Percentiles rank a stretch among this genome's conserved stretches.
These are phyloP conservation scores for Bradypus variegatus DNA, from an alignment of 2,797 vertebrate genomes.

Conservation along the genomic window DNA sequence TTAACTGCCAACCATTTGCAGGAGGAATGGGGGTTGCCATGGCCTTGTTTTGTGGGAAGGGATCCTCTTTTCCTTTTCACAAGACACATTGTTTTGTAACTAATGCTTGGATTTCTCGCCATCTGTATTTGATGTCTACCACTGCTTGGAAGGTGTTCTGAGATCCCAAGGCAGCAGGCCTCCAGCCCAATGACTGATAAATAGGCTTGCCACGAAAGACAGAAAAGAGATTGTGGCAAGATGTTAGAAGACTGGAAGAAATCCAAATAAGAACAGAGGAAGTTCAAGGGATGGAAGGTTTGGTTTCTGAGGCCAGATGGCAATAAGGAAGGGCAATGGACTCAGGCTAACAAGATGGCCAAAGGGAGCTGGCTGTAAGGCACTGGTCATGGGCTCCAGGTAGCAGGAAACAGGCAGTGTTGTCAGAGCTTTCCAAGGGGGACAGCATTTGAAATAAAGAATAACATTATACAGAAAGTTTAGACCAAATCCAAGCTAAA, in stretches of 20 bases:
- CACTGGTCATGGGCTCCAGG: neutral
- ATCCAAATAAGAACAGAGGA: neutral
- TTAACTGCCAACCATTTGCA: neutral
- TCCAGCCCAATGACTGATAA: neutral
- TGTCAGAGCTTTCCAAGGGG: neutral
- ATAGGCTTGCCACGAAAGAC: neutral
- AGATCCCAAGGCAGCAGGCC: neutral
- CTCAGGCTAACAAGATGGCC: neutral
- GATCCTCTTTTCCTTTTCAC: neutral
- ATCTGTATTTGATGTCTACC: neutral
- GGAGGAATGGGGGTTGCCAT: accelerated
- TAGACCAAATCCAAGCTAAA: neutral
- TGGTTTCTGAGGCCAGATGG: neutral
- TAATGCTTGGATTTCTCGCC: neutral
- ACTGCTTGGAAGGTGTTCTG: neutral
- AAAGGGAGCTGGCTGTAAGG: neutral
- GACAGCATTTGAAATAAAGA: neutral
- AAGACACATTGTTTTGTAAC: neutral
- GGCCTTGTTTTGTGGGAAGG: neutral
- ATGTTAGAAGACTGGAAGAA: neutral
- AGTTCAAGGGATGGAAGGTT: neutral
- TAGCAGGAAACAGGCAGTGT: neutral
- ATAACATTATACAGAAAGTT: neutral
- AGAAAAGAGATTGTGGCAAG: neutral
- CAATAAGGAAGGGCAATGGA: neutral